These are phyloP conservation scores for Mnemiopsis leidyi DNA, from an alignment of 37 sponge, comb jelly and placozoan species.

Conservation along the genomic window DNA sequence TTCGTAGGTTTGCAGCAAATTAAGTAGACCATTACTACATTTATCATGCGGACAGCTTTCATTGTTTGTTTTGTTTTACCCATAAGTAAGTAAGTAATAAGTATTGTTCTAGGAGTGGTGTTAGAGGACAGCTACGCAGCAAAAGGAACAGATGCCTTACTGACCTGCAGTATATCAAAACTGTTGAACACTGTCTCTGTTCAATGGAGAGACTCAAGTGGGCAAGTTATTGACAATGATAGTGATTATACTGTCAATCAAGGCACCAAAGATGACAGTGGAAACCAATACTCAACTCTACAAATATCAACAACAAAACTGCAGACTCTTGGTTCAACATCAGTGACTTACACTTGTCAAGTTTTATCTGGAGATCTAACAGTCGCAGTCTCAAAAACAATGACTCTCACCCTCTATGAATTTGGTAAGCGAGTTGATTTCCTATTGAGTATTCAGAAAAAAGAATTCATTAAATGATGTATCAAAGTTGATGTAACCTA, in stretches of 20 bases:
- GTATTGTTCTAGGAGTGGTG: background rate
- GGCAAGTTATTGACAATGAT: background rate
- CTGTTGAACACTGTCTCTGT: background rate
- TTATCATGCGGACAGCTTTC: too few relatives aligned
- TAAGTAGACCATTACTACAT: background rate
- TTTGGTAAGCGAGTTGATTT: background rate
- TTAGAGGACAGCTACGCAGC: background rate
- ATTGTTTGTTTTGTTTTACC: background rate
- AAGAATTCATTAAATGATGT: too few relatives aligned
- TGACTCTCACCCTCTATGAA: background rate
- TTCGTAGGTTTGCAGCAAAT: background rate
- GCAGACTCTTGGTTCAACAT: background rate
- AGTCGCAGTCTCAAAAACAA: background rate
- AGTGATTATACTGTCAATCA: background rate
- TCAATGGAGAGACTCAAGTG: background rate
- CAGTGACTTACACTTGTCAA: background rate
- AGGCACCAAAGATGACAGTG: background rate
- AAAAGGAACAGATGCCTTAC: background rate
- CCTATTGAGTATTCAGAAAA: too few relatives aligned
- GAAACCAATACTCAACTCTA: background rate
- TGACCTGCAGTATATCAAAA: background rate
- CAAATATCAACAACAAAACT: background rate
- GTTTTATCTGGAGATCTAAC: background rate
- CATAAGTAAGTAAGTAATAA: background rate
- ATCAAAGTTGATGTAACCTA: too few relatives aligned